Evolutionary conservation across 2,888 invertebrate genomes (phyloP), one percentile per base, ranked within the genome.

Genomic region (Polymixis lichenea): DNA sequence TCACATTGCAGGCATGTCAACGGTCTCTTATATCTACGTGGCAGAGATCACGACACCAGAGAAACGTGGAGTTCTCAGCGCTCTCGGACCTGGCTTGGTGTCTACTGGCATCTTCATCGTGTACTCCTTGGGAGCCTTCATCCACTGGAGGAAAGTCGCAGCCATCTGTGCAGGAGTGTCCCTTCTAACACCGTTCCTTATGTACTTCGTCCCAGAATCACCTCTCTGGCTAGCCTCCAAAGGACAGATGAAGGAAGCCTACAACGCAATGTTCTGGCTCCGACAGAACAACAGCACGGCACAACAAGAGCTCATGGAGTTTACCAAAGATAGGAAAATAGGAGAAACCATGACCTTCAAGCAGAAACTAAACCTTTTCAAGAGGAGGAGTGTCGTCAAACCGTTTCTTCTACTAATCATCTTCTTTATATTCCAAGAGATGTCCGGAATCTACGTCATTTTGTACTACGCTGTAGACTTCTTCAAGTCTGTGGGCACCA

Each of bases 371-470:
- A 91, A 92, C 0, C 90, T 96, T 4, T 95, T 97, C 86, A 95
- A 96, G 71, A 94, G 96, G 70, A 94, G 97, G 15, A 97, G 96
- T 80, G 97, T 98, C 0, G 93, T 98, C 83, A 98, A 97, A 89
- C 98, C 98, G 0, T 98, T 98, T 91, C 90, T 97, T 5, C 95
- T 98, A 43, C 93, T 98, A 2, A 96, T 98, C 5, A 91, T 97
- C 0, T 98, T 98, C 93, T 97, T 98, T 89, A 93, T 97, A 17
- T 97, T 97, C 86, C 98, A 98, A 96, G 98, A 98, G 90, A 96
- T 98, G 89, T 98, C 98, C 0, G 98, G 98, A 0, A 98, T 98
- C 72, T 98, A 98, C 92, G 97, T 98, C 0, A 97, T 98, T 56
- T 91, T 98, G 62, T 98, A 97, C 89, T 98, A 98, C 89, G 97